phyloP scores from a whole-genome alignment of 53 echinoderm and acorn worm genomes.

The Apostichopus leukothele region DNA sequence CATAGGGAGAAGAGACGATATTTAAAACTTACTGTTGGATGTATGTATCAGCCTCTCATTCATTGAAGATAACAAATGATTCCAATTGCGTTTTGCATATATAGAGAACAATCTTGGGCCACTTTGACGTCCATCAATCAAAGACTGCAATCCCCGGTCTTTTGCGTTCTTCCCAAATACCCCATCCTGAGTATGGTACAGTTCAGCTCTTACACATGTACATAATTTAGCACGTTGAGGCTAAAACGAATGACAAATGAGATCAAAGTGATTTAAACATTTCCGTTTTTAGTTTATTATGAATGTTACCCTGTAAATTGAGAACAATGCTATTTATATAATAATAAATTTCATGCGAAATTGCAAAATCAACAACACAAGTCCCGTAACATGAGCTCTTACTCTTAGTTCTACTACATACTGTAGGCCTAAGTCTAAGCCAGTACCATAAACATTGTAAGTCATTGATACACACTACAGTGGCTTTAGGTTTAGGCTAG shows the following conservation, averaged over 20 bases:
- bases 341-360: no score
- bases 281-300: no score
- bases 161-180: not conserved
- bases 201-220: not conserved
- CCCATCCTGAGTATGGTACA: not conserved
- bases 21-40: constrained; percentile 1
- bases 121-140: not conserved
- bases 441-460: no score
- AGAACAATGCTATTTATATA: no score
- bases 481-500: no score
- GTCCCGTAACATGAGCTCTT: no score
- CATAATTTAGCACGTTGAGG: not conserved
- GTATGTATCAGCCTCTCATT: not conserved
- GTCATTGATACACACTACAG: no score
- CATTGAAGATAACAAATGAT: not conserved
- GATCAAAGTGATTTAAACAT: no score
- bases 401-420: no score
- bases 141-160: not conserved
- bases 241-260: not conserved
- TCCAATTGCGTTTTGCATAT: not conserved
- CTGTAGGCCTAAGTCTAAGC: no score
- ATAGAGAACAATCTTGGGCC: not conserved
- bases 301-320: no score
- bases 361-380: no score
- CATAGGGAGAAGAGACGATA: not conserved